Evolutionary conservation across 2,797 vertebrate genomes (phyloP).

Genomic region (Phrynocephalus forsythii): DNA sequence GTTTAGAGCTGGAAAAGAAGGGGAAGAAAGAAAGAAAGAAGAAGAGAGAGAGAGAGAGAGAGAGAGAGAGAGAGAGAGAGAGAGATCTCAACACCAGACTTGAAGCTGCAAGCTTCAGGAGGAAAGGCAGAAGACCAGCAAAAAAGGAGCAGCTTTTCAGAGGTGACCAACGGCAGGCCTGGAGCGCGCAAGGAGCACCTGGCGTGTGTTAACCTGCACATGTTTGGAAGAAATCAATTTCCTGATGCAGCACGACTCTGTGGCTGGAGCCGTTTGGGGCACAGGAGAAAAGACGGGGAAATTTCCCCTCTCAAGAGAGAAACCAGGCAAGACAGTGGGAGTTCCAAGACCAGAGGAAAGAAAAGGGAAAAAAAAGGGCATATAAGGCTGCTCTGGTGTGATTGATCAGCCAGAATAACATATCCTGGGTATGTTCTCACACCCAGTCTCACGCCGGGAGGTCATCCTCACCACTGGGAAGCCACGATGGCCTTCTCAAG

Average conservation of each 20-base stretch:
- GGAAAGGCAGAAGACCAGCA: neutral
- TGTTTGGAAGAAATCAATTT: too few species aligned
- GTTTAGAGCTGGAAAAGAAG: too few species aligned
- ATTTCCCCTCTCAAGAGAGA: too few species aligned
- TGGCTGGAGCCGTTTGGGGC: too few species aligned
- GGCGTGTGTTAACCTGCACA: neutral
- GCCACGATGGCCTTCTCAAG: too few species aligned
- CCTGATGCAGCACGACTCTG: neutral
- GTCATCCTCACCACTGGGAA: neutral
- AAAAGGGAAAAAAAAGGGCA: neutral
- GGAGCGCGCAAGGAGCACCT: neutral
- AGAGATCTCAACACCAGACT: neutral
- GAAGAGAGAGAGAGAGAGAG: neutral
- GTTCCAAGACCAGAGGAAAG: too few species aligned
- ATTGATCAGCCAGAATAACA: neutral
- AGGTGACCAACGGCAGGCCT: neutral
- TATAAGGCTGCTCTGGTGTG: too few species aligned
- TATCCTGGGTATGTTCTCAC: too few species aligned
- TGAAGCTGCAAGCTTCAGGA: neutral
- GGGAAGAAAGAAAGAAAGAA: neutral
- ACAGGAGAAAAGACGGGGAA: neutral
- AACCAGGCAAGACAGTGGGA: neutral
- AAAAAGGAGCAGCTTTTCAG: neutral
- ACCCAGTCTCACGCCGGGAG: neutral
- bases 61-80: neutral